phyloP scores from a whole-genome alignment of 2,797 vertebrate genomes.

The Halcyon leucocephala region DNA sequence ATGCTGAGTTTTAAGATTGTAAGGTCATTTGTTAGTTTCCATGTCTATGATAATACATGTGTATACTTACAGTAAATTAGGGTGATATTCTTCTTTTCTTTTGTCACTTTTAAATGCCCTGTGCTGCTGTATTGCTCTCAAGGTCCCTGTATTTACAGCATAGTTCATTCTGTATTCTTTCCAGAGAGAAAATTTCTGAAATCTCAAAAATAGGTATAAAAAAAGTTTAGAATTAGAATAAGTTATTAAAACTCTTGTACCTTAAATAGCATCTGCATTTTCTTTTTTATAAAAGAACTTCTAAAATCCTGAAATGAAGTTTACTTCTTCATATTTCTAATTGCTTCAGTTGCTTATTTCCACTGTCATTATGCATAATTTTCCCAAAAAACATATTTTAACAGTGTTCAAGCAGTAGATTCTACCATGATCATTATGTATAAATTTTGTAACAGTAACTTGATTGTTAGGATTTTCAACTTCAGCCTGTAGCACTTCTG shows the following conservation, averaged over 20 bases:
- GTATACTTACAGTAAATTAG: not conserved
- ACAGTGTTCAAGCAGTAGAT: not conserved
- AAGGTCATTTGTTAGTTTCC: not conserved
- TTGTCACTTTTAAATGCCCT: not conserved
- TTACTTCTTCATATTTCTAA: not conserved
- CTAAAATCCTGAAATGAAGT: not conserved
- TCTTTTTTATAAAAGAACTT: not conserved
- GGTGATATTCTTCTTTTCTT: not conserved
- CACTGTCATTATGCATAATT: not conserved
- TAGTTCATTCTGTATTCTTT: not conserved
- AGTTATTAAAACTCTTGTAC: not conserved
- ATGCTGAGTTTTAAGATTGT: not conserved
- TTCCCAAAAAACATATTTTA: not conserved
- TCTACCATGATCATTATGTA: not conserved
- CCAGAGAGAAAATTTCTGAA: not conserved
- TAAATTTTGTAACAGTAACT: not conserved
- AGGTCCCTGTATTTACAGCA: not conserved
- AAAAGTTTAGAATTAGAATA: not conserved
- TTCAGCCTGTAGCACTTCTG: not conserved
- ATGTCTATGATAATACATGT: not conserved
- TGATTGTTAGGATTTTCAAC: not conserved
- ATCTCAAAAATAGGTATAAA: not conserved
- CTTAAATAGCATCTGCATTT: not conserved
- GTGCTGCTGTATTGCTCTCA: accelerated
- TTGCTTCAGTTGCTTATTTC: not conserved